A percentile compares a stretch with the other conserved stretches of the same genome.
Evolutionary conservation across 2,888 invertebrate species (phyloP).

Genomic region (Oscheius sp.): DNA sequence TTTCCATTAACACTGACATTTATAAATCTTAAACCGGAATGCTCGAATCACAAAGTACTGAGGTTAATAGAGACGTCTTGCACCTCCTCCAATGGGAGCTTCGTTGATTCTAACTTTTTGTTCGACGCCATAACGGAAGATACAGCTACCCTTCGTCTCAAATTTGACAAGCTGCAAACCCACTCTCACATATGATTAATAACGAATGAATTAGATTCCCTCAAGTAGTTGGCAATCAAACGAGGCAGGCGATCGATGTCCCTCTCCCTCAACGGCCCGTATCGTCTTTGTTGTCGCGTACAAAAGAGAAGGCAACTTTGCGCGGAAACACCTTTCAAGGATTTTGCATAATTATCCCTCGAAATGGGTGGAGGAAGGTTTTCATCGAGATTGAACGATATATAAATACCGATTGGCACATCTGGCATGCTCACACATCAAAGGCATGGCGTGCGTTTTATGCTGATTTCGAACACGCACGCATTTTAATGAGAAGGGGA

Average conservation of each 20-base stretch:
- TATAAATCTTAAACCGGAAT: constrained; percentile 1
- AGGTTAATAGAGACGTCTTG: background rate
- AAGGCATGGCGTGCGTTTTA: constrained; percentile 25
- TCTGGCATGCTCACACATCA: constrained; percentile 24
- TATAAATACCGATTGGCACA: constrained; percentile 20
- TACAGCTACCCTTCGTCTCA: constrained; percentile 70
- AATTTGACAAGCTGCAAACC: constrained; percentile 54
- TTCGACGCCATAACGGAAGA: constrained; percentile 72
- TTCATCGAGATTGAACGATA: too few species aligned
- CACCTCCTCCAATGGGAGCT: background rate
- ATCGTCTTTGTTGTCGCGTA: constrained; percentile 4
- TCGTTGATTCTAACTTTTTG: constrained; percentile 71
- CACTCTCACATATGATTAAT: constrained; percentile 8
- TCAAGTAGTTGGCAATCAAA: constrained; percentile 10
- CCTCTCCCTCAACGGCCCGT: constrained; percentile 9
- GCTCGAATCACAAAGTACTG: background rate
- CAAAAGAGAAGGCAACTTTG: constrained; percentile 11
- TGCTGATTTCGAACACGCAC: constrained; percentile 22
- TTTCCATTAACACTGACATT: too few species aligned
- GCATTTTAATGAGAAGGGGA: constrained; percentile 18
- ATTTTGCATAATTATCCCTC: background rate
- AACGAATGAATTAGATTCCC: constrained; percentile 5
- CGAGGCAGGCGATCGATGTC: background rate
- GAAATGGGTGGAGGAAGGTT: background rate
- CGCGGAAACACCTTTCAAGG: constrained; percentile 17